These are phyloP conservation scores for Odontocerum albicorne DNA, from an alignment of 2,888 invertebrate genomes.

Conservation along the genomic window DNA sequence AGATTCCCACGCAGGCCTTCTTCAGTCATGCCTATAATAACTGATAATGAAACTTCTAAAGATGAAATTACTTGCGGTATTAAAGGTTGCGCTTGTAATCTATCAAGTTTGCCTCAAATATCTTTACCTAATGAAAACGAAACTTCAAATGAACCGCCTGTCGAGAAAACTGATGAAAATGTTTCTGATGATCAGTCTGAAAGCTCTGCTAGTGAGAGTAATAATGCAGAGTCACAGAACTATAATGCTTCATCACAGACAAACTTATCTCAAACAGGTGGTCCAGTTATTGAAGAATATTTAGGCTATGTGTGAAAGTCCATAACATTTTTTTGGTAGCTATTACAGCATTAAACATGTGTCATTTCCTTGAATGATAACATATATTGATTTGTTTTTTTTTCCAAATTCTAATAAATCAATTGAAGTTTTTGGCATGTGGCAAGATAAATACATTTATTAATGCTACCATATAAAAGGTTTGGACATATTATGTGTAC, in stretches of 20 bases:
- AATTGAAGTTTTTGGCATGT: too few species aligned
- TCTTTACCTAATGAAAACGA: constrained; percentile 39
- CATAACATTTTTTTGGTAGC: too few species aligned
- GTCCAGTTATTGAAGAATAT: constrained; percentile 58
- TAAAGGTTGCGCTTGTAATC: constrained; percentile 48
- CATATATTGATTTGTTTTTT: too few species aligned
- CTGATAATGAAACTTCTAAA: constrained; percentile 40
- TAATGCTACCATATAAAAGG: too few species aligned
- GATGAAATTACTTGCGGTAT: constrained; percentile 48
- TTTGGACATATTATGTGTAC: too few species aligned
- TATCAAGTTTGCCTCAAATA: constrained; percentile 31
- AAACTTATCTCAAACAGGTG: constrained; percentile 36
- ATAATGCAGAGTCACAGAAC: constrained; percentile 17
- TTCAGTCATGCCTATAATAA: constrained; percentile 49
- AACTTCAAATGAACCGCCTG: constrained; percentile 35
- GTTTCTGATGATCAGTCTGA: constrained; percentile 21
- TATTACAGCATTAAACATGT: too few species aligned
- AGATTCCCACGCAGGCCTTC: constrained; percentile 47
- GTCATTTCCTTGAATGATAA: too few species aligned
- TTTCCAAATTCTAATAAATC: too few species aligned
- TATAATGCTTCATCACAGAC: constrained; percentile 19
- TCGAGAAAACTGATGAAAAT: constrained; percentile 19
- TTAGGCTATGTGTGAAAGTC: constrained; percentile 60
- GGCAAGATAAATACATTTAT: too few species aligned
- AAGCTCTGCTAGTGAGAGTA: constrained; percentile 23